A percentile compares a stretch with the other conserved stretches of the same genome.
phyloP scores from a whole-genome alignment of 1,140 invertebrate species.

The Drosophila lacteicornis region DNA sequence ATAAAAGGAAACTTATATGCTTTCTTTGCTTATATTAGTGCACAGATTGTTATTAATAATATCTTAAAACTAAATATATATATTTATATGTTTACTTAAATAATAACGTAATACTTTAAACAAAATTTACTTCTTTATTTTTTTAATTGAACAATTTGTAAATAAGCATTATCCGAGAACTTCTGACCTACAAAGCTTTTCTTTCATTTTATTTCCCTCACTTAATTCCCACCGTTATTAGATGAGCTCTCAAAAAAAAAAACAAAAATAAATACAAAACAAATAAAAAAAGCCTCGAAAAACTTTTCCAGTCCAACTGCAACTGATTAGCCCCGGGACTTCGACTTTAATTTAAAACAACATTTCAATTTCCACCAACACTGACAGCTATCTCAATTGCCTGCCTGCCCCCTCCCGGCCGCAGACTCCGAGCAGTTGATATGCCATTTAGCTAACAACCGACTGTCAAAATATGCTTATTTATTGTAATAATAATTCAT shows the following conservation, averaged over 20 bases:
- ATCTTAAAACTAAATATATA: too few species aligned
- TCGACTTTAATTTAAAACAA: constrained; percentile 46
- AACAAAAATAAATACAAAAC: not conserved
- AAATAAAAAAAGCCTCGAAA: constrained; percentile 4
- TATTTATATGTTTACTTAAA: too few species aligned
- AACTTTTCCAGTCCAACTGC: constrained; percentile 26
- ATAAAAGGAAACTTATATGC: not conserved
- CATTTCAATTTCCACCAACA: constrained; percentile 47
- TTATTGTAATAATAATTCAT: constrained; percentile 82
- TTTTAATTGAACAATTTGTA: too few species aligned
- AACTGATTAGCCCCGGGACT: constrained; percentile 46
- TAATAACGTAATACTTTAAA: too few species aligned
- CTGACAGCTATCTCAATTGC: constrained; percentile 60
- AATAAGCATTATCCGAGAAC: not conserved
- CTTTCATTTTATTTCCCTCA: not conserved
- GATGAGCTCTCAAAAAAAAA: constrained; percentile 10
- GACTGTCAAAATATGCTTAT: constrained; percentile 57
- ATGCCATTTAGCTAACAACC: constrained; percentile 58
- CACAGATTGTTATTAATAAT: too few species aligned
- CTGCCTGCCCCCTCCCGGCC: not conserved
- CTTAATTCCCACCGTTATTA: constrained; percentile 31
- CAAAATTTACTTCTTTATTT: too few species aligned
- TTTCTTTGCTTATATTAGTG: too few species aligned
- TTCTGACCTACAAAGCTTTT: constrained; percentile 9
- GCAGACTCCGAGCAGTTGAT: constrained; percentile 31